Conservation (phyloP, 2,113 vertebrate genomes). For the rat (Rattus norvegicus) region DNA sequence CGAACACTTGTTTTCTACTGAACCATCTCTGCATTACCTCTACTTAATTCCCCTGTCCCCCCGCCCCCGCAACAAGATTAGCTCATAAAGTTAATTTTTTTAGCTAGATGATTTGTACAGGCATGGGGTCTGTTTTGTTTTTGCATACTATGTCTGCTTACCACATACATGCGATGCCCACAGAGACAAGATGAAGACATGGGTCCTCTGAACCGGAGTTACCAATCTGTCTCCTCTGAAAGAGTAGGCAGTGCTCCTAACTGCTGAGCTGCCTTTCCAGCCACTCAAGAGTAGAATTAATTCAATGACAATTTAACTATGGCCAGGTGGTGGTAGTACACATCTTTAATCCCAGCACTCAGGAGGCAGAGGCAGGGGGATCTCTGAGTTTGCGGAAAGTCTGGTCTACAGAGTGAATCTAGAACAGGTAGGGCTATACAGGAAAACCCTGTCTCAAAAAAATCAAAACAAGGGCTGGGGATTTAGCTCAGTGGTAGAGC, state of each 20-base stretch:
- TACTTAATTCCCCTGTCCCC: background rate
- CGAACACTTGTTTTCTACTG: background rate
- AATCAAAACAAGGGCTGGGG: too few species aligned
- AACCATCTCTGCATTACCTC: background rate
- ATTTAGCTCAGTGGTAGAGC: too few species aligned
- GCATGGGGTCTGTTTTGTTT: background rate
- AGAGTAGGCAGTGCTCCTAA: background rate
- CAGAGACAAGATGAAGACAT: background rate
- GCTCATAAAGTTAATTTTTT: background rate
- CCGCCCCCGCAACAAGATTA: background rate
- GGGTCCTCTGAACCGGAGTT: background rate
- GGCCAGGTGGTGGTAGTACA: background rate
- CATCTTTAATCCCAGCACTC: background rate
- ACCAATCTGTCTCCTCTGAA: background rate
- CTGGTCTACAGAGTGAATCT: background rate
- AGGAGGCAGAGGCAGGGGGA: background rate
- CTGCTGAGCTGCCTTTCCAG: background rate
- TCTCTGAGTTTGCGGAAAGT: background rate
- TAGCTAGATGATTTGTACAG: background rate
- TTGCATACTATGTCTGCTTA: background rate
- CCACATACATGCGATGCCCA: background rate
- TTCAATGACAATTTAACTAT: constrained; percentile 38
- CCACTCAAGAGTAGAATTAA: background rate
- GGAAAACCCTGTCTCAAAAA: background rate
- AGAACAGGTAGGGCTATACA: background rate